Conservation (phyloP, 2,797 vertebrate genomes). For the Acanthurus leucopareius region DNA sequence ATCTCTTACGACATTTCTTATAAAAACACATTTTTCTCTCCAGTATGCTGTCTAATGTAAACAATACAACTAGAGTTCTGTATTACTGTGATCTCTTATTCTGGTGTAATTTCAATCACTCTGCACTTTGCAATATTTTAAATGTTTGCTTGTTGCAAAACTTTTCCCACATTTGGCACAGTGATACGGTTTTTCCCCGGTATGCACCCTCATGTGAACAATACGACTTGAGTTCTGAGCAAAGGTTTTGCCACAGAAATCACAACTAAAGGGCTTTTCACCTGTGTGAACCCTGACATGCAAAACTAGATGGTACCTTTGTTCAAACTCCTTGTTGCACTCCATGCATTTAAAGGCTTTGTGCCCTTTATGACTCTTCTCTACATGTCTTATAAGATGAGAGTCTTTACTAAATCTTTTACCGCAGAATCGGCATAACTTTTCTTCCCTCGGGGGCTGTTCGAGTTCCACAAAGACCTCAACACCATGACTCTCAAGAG, state of each 20-base stretch:
- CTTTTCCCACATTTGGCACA: constrained; percentile 22
- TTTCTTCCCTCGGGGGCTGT: constrained; percentile 22
- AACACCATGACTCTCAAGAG: background rate
- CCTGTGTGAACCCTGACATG: constrained; percentile 36
- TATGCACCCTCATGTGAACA: constrained; percentile 44
- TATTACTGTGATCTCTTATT: background rate
- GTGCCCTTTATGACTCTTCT: constrained; percentile 15
- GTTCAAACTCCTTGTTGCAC: constrained; percentile 47
- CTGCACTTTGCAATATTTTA: constrained; percentile 10
- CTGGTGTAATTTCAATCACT: background rate
- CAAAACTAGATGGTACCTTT: background rate
- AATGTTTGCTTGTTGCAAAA: constrained; percentile 18
- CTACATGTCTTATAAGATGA: constrained; percentile 22
- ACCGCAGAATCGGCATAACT: constrained; percentile 31
- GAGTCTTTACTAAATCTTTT: constrained; percentile 11
- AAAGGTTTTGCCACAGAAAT: constrained; percentile 39
- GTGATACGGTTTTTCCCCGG: constrained; percentile 38
- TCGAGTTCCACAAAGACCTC: constrained; percentile 27
- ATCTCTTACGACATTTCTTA: constrained; percentile 23
- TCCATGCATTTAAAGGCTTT: constrained; percentile 49
- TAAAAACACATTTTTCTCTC: constrained; percentile 44
- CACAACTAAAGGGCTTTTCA: constrained; percentile 37
- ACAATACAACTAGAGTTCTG: constrained; percentile 1
- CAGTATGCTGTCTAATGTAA: constrained; percentile 37
- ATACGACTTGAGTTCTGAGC: constrained; percentile 18